Percentiles rank a stretch among this genome's conserved stretches.
Evolutionary conservation across 2,888 invertebrate genomes (phyloP).

Genomic region (Poecilobothrus nobilitatus): DNA sequence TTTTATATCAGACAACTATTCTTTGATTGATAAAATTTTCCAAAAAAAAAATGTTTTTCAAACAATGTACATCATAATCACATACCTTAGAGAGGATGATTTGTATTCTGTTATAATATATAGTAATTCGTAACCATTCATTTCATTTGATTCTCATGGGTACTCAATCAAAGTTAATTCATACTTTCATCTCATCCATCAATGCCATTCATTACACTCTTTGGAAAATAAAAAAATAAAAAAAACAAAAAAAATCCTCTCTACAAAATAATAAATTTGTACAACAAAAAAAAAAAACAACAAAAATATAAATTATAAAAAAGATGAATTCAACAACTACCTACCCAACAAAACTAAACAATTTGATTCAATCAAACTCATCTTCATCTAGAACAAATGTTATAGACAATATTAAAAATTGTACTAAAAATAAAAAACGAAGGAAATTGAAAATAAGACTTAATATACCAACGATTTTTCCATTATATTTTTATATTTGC

Average conservation of each 20-base stretch:
- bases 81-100: not conserved
- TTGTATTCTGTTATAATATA: not conserved
- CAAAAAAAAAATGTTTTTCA: not conserved
- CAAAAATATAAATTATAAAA: not conserved
- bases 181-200: not conserved
- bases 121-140: not conserved
- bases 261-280: not conserved
- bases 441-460: no score
- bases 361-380: not conserved
- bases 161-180: slow-evolving; percentile 3
- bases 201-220: not conserved
- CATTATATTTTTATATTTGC: no score
- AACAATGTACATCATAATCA: not conserved
- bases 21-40: not conserved
- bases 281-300: not conserved
- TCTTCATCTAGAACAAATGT: not conserved
- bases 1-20: not conserved
- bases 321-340: not conserved
- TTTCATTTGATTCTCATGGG: not conserved
- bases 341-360: not conserved
- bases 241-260: not conserved
- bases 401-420: no score
- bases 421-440: no score
- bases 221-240: not conserved
- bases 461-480: no score